Evolutionary conservation across 2,113 vertebrate species (phyloP).

Genomic region (Cromileptes altivelis): DNA sequence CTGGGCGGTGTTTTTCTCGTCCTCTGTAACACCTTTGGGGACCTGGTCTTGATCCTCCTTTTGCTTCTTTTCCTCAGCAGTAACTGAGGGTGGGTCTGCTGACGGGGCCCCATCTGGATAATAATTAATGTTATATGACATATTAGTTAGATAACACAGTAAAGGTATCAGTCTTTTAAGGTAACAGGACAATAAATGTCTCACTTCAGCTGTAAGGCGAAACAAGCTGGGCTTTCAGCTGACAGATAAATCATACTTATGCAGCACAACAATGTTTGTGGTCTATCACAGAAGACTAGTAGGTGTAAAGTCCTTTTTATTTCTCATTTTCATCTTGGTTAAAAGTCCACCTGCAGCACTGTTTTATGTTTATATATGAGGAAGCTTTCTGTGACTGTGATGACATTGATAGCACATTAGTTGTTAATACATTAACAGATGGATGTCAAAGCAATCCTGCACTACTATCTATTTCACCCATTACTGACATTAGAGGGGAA

Average conservation of each 20-base stretch:
- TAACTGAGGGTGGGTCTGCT: background rate
- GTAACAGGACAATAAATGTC: background rate
- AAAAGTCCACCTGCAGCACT: background rate
- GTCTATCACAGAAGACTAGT: background rate
- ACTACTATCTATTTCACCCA: background rate
- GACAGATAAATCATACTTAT: background rate
- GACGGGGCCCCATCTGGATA: slow-evolving; percentile 29
- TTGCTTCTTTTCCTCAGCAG: background rate
- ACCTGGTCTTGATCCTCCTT: slow-evolving; percentile 1
- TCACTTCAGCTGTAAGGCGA: background rate
- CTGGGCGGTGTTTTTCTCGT: background rate
- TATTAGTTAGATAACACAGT: background rate
- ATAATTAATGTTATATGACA: background rate
- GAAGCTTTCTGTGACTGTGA: background rate
- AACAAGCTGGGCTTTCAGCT: background rate
- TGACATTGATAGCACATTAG: background rate
- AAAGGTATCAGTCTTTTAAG: background rate
- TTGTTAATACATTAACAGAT: background rate
- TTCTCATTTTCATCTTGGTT: background rate
- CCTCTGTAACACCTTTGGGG: background rate
- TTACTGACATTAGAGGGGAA: background rate
- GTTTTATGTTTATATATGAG: background rate
- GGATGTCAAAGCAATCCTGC: background rate
- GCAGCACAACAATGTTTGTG: background rate
- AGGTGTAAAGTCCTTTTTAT: background rate